Evolutionary conservation across 2,797 vertebrate species (phyloP).

Genomic region (Petrocephalus sullivani): DNA sequence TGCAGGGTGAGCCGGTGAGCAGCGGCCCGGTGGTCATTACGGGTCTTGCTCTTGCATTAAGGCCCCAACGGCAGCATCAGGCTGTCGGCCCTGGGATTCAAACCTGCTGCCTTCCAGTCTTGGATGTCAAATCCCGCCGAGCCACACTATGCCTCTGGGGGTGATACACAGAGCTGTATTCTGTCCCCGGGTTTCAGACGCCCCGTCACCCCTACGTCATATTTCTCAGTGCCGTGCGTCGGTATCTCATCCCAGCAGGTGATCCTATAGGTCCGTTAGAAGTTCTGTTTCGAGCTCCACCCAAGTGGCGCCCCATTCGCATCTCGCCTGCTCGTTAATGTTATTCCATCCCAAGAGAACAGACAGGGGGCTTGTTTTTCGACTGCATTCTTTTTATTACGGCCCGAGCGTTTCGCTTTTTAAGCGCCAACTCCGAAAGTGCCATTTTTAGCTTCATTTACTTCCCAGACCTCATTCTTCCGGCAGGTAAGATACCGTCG

Average conservation of each 20-base stretch:
- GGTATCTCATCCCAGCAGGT: constrained; percentile 41
- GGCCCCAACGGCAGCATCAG: background rate
- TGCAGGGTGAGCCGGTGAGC: background rate
- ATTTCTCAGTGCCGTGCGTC: constrained; percentile 37
- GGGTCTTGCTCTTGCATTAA: background rate
- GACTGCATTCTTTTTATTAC: background rate
- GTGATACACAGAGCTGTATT: no score
- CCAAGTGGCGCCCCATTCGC: constrained; percentile 59
- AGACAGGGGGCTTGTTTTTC: constrained; percentile 15
- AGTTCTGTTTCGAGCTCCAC: constrained; percentile 64
- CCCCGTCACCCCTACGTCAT: constrained; percentile 16
- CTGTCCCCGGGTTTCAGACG: background rate
- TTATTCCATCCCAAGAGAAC: constrained; percentile 39
- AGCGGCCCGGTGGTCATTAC: background rate
- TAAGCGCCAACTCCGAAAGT: background rate
- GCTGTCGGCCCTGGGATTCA: background rate
- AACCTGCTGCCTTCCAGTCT: background rate
- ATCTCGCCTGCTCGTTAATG: constrained; percentile 44
- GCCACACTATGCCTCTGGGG: background rate
- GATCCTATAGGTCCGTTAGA: constrained; percentile 48
- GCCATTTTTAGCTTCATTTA: constrained; percentile 12
- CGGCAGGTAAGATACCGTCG: background rate
- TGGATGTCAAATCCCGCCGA: background rate
- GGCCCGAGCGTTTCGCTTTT: background rate
- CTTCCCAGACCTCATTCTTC: background rate